Conservation (phyloP, 2,888 invertebrate species). For the Brachylomia viminalis region DNA sequence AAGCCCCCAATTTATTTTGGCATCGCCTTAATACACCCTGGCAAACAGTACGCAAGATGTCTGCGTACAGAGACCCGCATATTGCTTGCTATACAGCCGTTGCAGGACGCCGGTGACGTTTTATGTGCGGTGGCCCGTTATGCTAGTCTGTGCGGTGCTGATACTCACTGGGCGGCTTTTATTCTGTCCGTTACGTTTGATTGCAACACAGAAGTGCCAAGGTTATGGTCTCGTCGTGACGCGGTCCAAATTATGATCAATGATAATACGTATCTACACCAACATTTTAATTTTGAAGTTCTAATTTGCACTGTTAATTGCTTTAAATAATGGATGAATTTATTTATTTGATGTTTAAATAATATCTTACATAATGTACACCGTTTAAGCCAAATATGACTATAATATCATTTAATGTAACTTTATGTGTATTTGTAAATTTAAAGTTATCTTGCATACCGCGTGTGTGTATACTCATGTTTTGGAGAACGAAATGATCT, state of each 20-base stretch:
- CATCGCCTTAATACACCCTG: neutral
- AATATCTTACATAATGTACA: neutral
- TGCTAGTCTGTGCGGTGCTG: conserved; percentile 10
- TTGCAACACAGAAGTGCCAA: conserved; percentile 17
- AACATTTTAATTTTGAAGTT: neutral
- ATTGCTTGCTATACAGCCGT: conserved; percentile 45
- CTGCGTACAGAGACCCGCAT: conserved; percentile 30
- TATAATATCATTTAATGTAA: neutral
- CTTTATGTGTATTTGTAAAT: neutral
- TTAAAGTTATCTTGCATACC: neutral
- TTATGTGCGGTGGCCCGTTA: conserved; percentile 62
- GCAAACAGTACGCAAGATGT: neutral
- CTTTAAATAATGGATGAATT: neutral
- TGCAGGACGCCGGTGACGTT: conserved; percentile 43
- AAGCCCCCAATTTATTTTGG: too few species aligned
- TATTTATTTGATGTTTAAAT: neutral
- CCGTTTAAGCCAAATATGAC: neutral
- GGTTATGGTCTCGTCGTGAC: neutral
- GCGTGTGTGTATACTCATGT: neutral
- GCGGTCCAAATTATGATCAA: neutral
- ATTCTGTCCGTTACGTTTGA: conserved; percentile 17
- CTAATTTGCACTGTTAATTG: neutral
- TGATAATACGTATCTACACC: neutral
- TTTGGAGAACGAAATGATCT: too few species aligned
- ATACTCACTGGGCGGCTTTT: conserved; percentile 24